phyloP scores from a whole-genome alignment of 2,797 vertebrate genomes.

The Crocodylus rhombifer region DNA sequence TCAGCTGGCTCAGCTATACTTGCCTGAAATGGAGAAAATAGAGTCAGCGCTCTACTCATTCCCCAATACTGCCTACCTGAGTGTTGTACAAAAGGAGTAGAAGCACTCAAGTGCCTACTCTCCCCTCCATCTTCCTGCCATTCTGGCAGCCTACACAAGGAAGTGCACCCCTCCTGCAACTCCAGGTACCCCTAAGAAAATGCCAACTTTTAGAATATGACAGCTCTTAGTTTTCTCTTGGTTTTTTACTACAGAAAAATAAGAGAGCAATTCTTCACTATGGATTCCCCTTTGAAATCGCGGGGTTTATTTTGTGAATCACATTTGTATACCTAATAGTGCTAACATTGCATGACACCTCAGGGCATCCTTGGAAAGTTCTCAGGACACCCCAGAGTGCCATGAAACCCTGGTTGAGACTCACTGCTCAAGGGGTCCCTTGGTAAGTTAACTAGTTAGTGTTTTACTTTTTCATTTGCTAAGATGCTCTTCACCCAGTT shows the following conservation, averaged over 20 bases:
- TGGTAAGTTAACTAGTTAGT: background rate
- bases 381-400: too few species aligned
- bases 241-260: too few species aligned
- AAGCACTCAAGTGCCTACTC: background rate
- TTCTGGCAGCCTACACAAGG: background rate
- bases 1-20: background rate
- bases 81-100: background rate
- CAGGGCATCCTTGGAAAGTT: too few species aligned
- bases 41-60: background rate
- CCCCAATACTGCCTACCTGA: background rate
- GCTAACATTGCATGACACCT: too few species aligned
- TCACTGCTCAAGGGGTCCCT: background rate
- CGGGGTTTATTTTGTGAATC: too few species aligned
- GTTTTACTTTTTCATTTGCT: background rate
- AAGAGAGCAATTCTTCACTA: too few species aligned
- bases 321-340: too few species aligned
- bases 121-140: background rate
- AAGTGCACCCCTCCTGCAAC: background rate
- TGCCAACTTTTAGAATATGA: too few species aligned
- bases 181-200: background rate
- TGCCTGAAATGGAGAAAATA: background rate
- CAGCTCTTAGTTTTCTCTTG: too few species aligned
- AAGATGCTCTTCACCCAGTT: background rate
- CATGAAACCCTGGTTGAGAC: too few species aligned
- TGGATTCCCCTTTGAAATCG: too few species aligned